Base-by-base conservation (phyloP, 1,140 invertebrate genomes). In the Prorops nasuta region DNA sequence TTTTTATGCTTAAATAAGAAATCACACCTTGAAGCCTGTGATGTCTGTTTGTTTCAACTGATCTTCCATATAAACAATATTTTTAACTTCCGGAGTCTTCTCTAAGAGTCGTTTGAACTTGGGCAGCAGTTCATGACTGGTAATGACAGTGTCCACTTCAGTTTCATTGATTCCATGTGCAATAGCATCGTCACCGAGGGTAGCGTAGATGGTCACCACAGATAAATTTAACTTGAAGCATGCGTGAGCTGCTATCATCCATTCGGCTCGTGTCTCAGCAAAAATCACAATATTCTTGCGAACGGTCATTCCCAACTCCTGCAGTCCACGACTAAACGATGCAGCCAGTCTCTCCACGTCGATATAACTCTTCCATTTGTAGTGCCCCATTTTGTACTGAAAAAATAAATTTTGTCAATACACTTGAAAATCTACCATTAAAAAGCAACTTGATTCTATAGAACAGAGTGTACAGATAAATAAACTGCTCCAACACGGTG, bases 121-220 rank as follows among this genome's bases (percentile, higher is more conserved):
- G 14, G 91, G 89, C 61, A 96, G 72, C 21, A 96, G 79, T 44
- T 96, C 92, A 64, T 90, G 87, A 15, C 90, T 90, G 4, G 92
- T 96, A 57, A 97, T 92, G 10, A 96, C 87, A 10, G 90, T 86
- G 36, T 84, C 87, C 0, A 94, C 94, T 79, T 98, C 93, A 2
- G 96, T 98, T 80, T 98, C 94, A 71, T 96, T 97, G 55, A 99
- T 89, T 28, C 90, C 95, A 72, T 98, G 95, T 1, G 91, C 85
- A 36, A 99, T 89, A 3, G 94, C 96, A 6, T 98, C 96, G 60
- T 98, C 93, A 3, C 96, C 96, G 1, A 98, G 81, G 0, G 96
- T 99, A 1, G 96, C 91, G 72, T 98, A 99, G 49, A 99, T 87
- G 0, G 96, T 99, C 0, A 97, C 94, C 55, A 98, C 89, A 81